Evolutionary conservation across 2,888 invertebrate genomes (phyloP), one percentile per base, ranked within the genome.

Genomic region (Campaea margaritaria): DNA sequence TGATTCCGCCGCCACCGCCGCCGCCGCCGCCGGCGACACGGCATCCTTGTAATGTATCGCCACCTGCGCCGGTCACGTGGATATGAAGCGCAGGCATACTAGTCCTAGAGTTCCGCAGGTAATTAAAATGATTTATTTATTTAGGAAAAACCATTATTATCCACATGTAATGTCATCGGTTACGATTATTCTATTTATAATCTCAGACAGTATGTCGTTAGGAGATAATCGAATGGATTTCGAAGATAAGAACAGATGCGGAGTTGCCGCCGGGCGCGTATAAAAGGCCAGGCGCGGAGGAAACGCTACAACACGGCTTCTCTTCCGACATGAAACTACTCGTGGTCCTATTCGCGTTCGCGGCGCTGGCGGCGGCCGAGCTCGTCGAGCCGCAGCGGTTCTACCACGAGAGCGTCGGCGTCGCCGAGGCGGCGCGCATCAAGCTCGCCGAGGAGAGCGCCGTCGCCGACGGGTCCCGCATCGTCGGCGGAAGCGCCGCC

Each of bases 361-460:
- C 21, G 47, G 47, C 42, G 16, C 16, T 7, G 34, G 36, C 38
- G 21, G 42, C 28, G 14, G 43, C 36, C 0, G 55, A 21, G 48
- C 8, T 1, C 5, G 31, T 13, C 38, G 15, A 56, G 56, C 43
- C 60, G 46, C 27, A 11, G 59, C 61, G 62, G 46, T 46, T 65
- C 62, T 74, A 74, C 61, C 74, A 74, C 59, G 75, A 72, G 58
- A 46, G 7, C 52, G 69, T 62, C 38, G 74, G 74, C 49, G 52
- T 73, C 38, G 21, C 50, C 13, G 72, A 67, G 62, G 74, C 74
- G 27, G 67, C 63, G 60, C 74, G 74, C 64, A 68, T 74, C 62
- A 56, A 51, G 54, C 63, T 52, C 34, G 66, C 65, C 21, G 74
- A 74, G 63, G 47, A 41, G 34, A 42, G 27, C 13, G 34, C 41